Conservation (phyloP, 2,113 vertebrate genomes). For the Strix uralensis region DNA sequence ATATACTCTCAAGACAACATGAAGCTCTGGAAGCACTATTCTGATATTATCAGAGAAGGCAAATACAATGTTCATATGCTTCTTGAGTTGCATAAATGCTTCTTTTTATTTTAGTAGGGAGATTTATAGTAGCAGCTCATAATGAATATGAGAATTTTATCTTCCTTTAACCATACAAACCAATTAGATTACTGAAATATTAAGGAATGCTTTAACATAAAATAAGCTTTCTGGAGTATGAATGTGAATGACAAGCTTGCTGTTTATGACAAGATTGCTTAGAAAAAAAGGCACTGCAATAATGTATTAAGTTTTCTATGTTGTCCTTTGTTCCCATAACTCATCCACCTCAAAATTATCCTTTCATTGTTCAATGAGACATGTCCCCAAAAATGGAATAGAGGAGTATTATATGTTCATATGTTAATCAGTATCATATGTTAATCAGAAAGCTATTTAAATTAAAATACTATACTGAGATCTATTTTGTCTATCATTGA, state of each 20-base stretch:
- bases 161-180: not conserved
- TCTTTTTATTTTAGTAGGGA: constrained; percentile 21
- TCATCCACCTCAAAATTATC: not conserved
- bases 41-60: not conserved
- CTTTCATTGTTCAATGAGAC: not conserved
- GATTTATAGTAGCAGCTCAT: not conserved
- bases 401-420: not conserved
- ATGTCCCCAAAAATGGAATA: not conserved
- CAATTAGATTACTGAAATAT: not conserved
- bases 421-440: not conserved
- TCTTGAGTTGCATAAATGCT: not conserved
- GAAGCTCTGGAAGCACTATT: not conserved
- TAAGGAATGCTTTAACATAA: not conserved
- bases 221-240: not conserved
- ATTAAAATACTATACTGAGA: not conserved
- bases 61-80: not conserved
- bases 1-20: not conserved
- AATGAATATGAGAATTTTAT: constrained; percentile 27
- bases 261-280: not conserved
- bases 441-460: not conserved
- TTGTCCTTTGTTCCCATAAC: not conserved
- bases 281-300: not conserved
- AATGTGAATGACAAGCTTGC: not conserved
- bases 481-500: not conserved
- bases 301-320: not conserved